phyloP scores from a whole-genome alignment of 2,113 vertebrate species.

The Petaurus breviceps region DNA sequence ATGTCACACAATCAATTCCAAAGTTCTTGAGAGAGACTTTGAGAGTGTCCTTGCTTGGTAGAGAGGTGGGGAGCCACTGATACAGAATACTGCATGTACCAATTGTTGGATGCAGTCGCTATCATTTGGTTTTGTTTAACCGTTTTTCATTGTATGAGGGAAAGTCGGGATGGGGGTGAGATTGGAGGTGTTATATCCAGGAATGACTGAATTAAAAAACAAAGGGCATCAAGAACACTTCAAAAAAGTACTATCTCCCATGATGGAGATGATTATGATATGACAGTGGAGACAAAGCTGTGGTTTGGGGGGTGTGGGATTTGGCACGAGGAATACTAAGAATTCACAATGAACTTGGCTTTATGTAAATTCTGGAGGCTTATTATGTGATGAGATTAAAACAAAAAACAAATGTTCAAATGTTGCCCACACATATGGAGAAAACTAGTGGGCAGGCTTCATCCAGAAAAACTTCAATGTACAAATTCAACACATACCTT shows the following conservation, averaged over 20 bases:
- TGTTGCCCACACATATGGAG: background rate
- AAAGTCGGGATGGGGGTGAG: background rate
- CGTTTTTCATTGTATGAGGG: background rate
- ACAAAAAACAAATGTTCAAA: background rate
- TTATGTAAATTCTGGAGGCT: slow-evolving; percentile 40
- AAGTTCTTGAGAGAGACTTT: too few relatives aligned
- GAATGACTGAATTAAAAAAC: background rate
- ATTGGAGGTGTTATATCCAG: background rate
- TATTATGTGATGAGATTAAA: slow-evolving; percentile 29
- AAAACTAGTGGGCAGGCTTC: background rate
- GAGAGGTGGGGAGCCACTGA: too few relatives aligned
- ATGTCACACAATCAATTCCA: too few relatives aligned
- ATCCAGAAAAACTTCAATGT: background rate
- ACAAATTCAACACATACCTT: background rate
- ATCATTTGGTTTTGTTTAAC: background rate
- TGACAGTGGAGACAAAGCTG: background rate
- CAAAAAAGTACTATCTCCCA: background rate
- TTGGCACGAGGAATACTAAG: background rate
- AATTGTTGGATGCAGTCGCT: background rate
- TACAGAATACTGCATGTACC: background rate
- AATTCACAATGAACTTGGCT: slow-evolving; percentile 43
- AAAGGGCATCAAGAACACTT: background rate
- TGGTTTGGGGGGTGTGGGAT: background rate
- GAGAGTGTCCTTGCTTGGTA: too few relatives aligned
- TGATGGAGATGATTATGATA: background rate